These are phyloP conservation scores for Danio jaintianensis DNA, from an alignment of 2,797 vertebrate genomes.

Conservation along the genomic window DNA sequence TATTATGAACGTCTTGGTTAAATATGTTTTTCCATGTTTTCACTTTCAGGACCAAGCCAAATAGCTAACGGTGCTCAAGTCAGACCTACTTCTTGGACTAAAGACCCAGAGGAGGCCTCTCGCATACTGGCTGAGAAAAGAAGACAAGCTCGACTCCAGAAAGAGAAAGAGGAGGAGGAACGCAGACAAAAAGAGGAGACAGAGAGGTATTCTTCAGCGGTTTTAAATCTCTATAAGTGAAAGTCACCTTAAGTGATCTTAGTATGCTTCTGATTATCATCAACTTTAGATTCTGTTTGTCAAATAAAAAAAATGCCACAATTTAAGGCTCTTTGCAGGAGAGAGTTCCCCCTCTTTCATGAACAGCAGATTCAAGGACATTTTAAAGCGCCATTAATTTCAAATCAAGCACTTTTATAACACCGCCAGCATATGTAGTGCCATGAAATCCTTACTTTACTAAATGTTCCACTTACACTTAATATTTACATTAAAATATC, in stretches of 20 bases:
- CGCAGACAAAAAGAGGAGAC: slow-evolving; percentile 77
- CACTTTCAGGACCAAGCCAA: slow-evolving; percentile 51
- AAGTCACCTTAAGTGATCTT: neutral
- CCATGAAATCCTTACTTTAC: too few species aligned
- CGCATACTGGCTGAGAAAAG: slow-evolving; percentile 90
- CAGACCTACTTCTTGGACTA: slow-evolving; percentile 84
- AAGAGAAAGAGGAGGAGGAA: slow-evolving; percentile 88
- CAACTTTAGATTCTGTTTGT: neutral
- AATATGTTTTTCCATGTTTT: slow-evolving; percentile 10
- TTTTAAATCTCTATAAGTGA: neutral
- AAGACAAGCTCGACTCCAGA: slow-evolving; percentile 86
- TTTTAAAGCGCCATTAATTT: too few species aligned
- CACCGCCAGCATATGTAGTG: too few species aligned
- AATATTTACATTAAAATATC: too few species aligned
- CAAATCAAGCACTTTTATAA: too few species aligned
- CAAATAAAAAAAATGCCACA: neutral
- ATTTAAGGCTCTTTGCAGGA: neutral
- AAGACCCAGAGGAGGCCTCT: slow-evolving; percentile 86
- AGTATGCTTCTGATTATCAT: neutral
- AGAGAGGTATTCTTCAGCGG: slow-evolving; percentile 49
- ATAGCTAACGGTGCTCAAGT: slow-evolving; percentile 40
- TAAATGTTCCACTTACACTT: too few species aligned
- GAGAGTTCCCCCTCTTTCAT: too few species aligned
- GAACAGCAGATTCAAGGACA: too few species aligned
- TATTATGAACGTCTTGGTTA: neutral